phyloP scores from a whole-genome alignment of 2,888 invertebrate species.

The Cephonodes hylas region DNA sequence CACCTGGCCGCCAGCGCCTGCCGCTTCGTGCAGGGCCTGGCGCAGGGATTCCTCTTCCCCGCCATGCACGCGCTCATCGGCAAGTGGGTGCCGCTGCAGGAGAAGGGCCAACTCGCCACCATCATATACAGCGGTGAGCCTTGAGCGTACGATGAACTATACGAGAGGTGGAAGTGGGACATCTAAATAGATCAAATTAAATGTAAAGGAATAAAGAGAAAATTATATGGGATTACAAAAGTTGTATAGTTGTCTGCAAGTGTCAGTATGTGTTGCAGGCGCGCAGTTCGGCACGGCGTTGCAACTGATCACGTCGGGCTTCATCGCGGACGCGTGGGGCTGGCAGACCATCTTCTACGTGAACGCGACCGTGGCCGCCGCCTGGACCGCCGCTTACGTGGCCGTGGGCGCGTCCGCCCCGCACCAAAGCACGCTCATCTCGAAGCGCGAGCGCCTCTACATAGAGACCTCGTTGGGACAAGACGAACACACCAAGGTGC shows the following conservation, averaged over 20 bases:
- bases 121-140: slow-evolving; percentile 33
- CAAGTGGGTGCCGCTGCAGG: slow-evolving; percentile 82
- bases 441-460: slow-evolving; percentile 75
- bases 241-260: not conserved
- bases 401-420: slow-evolving; percentile 72
- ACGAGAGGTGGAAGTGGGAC: too few species aligned
- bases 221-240: too few species aligned
- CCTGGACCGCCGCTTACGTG: slow-evolving; percentile 68
- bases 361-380: slow-evolving; percentile 58
- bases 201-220: not conserved
- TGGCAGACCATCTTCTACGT: slow-evolving; percentile 84
- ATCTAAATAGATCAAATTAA: too few species aligned
- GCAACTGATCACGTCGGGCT: slow-evolving; percentile 65
- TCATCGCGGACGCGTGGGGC: slow-evolving; percentile 53
- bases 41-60: slow-evolving; percentile 84
- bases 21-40: slow-evolving; percentile 85
- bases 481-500: slow-evolving; percentile 1
- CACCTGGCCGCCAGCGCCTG: slow-evolving; percentile 82
- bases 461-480: slow-evolving; percentile 72
- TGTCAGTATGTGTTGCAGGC: slow-evolving; percentile 47
- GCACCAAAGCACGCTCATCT: not conserved
- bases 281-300: slow-evolving; percentile 78
- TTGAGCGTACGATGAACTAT: too few species aligned
- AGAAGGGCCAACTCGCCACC: slow-evolving; percentile 63
- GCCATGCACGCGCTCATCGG: slow-evolving; percentile 83